phyloP scores from a whole-genome alignment of 2,888 invertebrate genomes.

The Cosmia trapezina region DNA sequence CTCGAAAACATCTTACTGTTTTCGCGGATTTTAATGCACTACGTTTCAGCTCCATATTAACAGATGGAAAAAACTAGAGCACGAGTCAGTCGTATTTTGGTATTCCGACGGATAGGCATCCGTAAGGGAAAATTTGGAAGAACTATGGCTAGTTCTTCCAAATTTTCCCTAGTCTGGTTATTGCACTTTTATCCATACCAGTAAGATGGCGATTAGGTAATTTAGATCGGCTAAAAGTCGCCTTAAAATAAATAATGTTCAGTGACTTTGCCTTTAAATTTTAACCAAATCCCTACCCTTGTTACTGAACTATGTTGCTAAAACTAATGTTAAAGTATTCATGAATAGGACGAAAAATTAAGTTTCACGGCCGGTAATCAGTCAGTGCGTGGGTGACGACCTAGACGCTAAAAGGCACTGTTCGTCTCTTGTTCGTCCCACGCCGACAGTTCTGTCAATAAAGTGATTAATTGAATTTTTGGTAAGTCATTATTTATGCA shows the following conservation, averaged over 20 bases:
- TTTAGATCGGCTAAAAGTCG: background rate
- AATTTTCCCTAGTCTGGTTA: too few relatives aligned
- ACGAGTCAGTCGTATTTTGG: too few relatives aligned
- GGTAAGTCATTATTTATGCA: constrained; percentile 16
- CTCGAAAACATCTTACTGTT: too few relatives aligned
- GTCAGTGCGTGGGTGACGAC: background rate
- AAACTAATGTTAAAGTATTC: background rate
- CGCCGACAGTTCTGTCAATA: constrained; percentile 24
- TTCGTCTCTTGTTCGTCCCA: constrained; percentile 5
- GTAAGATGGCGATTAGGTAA: too few relatives aligned
- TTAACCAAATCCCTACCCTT: background rate
- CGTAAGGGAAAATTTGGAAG: too few relatives aligned
- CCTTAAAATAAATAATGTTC: background rate
- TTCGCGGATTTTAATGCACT: too few relatives aligned
- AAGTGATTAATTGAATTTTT: constrained; percentile 30
- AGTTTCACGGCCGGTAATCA: constrained; percentile 31
- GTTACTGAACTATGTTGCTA: background rate
- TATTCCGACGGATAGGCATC: too few relatives aligned
- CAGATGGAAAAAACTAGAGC: too few relatives aligned
- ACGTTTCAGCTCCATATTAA: too few relatives aligned
- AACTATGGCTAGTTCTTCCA: too few relatives aligned
- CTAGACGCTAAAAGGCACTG: constrained; percentile 21
- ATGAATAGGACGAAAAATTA: constrained; percentile 23
- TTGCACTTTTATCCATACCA: too few relatives aligned
- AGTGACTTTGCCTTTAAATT: background rate